Evolutionary conservation across 1,140 invertebrate genomes (phyloP), one percentile per base, ranked within the genome.

Genomic region (Lysiphlebus fabarum): DNA sequence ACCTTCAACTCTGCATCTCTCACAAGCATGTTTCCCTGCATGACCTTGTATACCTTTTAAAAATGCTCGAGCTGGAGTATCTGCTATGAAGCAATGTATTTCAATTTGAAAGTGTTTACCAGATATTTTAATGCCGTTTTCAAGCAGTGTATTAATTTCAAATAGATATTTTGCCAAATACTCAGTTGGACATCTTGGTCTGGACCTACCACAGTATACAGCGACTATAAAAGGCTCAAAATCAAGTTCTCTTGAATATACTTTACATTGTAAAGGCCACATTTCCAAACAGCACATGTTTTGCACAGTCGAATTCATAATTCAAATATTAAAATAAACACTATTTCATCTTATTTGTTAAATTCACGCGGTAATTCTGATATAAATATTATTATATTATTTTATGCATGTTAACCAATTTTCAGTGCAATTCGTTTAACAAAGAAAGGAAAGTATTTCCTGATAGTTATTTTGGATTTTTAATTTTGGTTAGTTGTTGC

Each of bases 91-190:
- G 14, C 37, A 26, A 14, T 64, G 43, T 14, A 58, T 34, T 51
- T 54, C 10, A 1, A 64, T 33, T 6, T 2, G 10, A 44, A 54
- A 64, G 33, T 37, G 34, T 42, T 50, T 55, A 8, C n/a, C 36
- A 34, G 43, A 12, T 8, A 64, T 51, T 1, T 11, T 40, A 26
- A 61, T 53, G 36, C 56, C 62, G 36, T 61, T 14, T 14, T 5
- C 5, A 34, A 54, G 51, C n/a, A 64, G 41, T 37, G 41, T 6
- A 43, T 64, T 61, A 11, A 64, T 26, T 61, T 64, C 56, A 5
- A 14, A n/a, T 10, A 61, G 59, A 36, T 61, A 61, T 58, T 59
- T 51, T 14, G 34, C 4, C 34, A 61, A 44, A 36, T 58, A 64
- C 26, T 61, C 36, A 9, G 7, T 12, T 12, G 45, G 43, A n/a